phyloP scores from a whole-genome alignment of 2,797 vertebrate genomes.

The Smutsia gigantea region DNA sequence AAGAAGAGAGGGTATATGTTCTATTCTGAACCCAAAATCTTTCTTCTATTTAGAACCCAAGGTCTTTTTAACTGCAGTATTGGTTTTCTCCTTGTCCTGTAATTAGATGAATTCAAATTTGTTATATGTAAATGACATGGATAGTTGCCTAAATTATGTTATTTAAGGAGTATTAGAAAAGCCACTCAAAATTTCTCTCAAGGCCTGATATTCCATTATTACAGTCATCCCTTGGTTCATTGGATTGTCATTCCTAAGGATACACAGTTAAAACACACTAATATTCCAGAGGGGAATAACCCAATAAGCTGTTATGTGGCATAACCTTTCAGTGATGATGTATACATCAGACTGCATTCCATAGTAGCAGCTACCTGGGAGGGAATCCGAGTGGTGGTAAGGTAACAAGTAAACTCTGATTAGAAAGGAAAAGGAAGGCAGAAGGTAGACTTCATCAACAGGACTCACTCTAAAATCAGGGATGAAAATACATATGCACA shows the following conservation, averaged over 20 bases:
- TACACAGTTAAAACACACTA: neutral
- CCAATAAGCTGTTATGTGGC: neutral
- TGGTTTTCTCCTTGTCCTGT: conserved; percentile 9
- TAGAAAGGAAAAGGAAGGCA: conserved; percentile 23
- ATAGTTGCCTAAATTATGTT: neutral
- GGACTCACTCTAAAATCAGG: neutral
- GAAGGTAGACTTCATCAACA: neutral
- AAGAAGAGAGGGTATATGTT: neutral
- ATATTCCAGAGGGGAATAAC: neutral
- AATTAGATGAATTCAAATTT: neutral
- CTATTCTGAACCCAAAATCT: neutral
- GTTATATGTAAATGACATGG: neutral
- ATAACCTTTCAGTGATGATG: neutral
- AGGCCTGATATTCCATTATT: neutral
- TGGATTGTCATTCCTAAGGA: neutral
- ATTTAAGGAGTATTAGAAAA: neutral
- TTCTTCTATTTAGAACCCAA: neutral
- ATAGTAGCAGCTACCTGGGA: neutral
- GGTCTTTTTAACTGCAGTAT: neutral
- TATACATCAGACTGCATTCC: neutral
- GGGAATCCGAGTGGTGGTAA: neutral
- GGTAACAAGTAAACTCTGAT: neutral
- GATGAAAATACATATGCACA: neutral
- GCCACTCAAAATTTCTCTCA: neutral
- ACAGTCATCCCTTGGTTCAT: neutral